Evolutionary conservation across 2,113 vertebrate genomes (phyloP).

Genomic region (Fregata magnificens): DNA sequence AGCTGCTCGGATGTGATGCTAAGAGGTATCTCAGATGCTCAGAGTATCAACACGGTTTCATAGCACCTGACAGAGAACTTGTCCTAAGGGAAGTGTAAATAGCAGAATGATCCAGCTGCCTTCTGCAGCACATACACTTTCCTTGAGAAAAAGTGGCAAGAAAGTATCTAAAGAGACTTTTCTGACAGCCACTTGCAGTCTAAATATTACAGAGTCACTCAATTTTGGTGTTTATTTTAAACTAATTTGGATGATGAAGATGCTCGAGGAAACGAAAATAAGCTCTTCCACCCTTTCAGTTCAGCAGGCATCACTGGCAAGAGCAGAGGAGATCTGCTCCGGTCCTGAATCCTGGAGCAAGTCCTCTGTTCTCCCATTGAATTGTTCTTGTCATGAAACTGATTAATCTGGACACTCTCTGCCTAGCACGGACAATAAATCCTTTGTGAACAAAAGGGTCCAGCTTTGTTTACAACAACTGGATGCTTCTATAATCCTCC

Average conservation of each 20-base stretch:
- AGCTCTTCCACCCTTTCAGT: neutral
- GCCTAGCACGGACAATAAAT: slow-evolving; percentile 55
- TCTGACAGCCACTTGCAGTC: neutral
- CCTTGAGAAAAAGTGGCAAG: neutral
- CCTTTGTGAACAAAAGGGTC: slow-evolving; percentile 47
- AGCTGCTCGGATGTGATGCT: neutral
- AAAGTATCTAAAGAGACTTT: neutral
- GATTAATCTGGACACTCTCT: slow-evolving; percentile 62
- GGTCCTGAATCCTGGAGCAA: neutral
- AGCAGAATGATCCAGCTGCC: neutral
- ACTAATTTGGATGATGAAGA: neutral
- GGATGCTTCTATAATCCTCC: slow-evolving; percentile 56
- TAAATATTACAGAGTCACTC: neutral
- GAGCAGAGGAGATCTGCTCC: neutral
- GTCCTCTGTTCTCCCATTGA: neutral
- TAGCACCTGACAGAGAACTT: neutral
- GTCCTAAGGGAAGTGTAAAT: neutral
- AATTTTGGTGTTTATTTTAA: neutral
- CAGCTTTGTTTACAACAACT: slow-evolving; percentile 57
- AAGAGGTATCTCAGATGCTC: neutral
- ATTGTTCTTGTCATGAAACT: slow-evolving; percentile 47
- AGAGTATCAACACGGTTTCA: neutral
- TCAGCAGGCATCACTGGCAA: neutral
- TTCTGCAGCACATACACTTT: neutral
- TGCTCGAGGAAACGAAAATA: neutral